Evolutionary conservation across 1,140 invertebrate species (phyloP), one percentile per base, ranked within the genome.

Genomic region (Diuraphis noxia): DNA sequence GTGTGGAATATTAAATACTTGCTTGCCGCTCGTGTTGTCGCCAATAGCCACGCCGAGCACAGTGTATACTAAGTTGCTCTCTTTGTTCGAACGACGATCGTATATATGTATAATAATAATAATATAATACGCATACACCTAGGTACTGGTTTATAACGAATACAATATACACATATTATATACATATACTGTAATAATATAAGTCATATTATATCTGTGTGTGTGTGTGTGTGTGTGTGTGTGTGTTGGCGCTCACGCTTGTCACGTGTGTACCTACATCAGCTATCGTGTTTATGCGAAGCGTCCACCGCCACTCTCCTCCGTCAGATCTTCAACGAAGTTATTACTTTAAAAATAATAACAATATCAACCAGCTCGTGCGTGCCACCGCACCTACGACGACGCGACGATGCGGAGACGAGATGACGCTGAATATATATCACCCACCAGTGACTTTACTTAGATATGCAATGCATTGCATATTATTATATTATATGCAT

Each of bases 1-100:
- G 88, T 77, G 38, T n/a, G 56, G 88, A 89, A 89, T 89, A 89
- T 89, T 89, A 89, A 79, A 89, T 77, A 38, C 41, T 43, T 23
- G 36, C 77, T 38, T 89, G 30, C 30, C 41, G 82, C 36, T 38
- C 43, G 25, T 40, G 56, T 40, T 34, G 46, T 63, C 87, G 34
- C 38, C 63, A 19, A 30, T 34, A 36, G 56, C 40, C 13, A 30
- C 25, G 56, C 81, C 38, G 4, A 40, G 10, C 40, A 36, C 56
- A n/a, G 56, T 13, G 40, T 25, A 13, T 49, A 23, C 23, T n/a
- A n/a, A 25, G 36, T 13, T 23, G 36, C 23, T 23, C 79, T 81
- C 38, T 40, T 5, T 38, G 79, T 36, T 10, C 81, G 4, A 79
- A 79, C 77, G 77, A 38, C 77, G 9, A 79, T 9, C 9, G 79